phyloP scores from a whole-genome alignment of 2,888 invertebrate genomes.

The Elegia similella region DNA sequence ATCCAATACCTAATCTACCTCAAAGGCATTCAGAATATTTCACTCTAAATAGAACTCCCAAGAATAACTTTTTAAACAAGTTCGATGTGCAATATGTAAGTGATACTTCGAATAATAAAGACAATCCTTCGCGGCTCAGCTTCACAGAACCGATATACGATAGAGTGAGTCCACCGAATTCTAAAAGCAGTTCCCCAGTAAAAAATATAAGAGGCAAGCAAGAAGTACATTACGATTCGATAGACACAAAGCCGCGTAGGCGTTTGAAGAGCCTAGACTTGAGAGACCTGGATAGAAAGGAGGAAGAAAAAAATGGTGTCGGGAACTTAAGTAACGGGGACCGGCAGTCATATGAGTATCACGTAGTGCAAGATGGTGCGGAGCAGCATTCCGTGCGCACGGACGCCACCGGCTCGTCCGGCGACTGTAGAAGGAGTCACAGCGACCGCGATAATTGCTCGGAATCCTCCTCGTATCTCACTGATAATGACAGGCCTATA shows the following conservation, averaged over 20 bases:
- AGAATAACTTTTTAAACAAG: slow-evolving; percentile 66
- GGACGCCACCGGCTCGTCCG: slow-evolving; percentile 66
- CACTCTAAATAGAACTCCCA: slow-evolving; percentile 69
- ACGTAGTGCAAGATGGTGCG: slow-evolving; percentile 61
- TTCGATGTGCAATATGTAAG: slow-evolving; percentile 65
- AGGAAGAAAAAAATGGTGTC: slow-evolving; percentile 58
- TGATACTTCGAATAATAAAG: slow-evolving; percentile 43
- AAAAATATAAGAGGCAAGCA: slow-evolving; percentile 55
- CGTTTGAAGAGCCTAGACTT: slow-evolving; percentile 71
- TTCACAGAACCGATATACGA: slow-evolving; percentile 76
- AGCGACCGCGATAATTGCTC: slow-evolving; percentile 78
- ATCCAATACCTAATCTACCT: slow-evolving; percentile 64
- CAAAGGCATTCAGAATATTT: slow-evolving; percentile 77
- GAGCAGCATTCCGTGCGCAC: slow-evolving; percentile 74
- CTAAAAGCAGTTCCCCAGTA: slow-evolving; percentile 63
- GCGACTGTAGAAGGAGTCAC: slow-evolving; percentile 72
- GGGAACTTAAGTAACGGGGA: slow-evolving; percentile 67
- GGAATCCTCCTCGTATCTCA: slow-evolving; percentile 74
- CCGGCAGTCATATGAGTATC: slow-evolving; percentile 61
- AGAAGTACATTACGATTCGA: slow-evolving; percentile 74
- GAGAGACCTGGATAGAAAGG: slow-evolving; percentile 53
- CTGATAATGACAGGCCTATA: slow-evolving; percentile 76
- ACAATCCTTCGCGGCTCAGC: slow-evolving; percentile 61
- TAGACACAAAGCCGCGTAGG: slow-evolving; percentile 72
- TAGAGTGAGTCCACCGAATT: slow-evolving; percentile 68